phyloP scores from a whole-genome alignment of 2,888 invertebrate species.

The Trissolcus japonicus region DNA sequence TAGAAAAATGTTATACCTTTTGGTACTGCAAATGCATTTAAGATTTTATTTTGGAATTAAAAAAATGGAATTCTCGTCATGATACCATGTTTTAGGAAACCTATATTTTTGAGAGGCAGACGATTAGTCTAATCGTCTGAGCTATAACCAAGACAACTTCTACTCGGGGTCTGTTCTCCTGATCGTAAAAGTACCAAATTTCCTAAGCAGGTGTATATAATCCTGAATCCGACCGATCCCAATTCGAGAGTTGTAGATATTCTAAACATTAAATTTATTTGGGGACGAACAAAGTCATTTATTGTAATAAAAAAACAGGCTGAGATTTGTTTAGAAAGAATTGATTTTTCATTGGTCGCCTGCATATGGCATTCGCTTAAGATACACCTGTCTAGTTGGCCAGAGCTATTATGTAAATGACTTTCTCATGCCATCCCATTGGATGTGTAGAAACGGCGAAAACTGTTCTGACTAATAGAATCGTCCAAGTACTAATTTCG shows the following conservation, averaged over 20 bases:
- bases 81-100: no score
- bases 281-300: not conserved
- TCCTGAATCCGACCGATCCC: not conserved
- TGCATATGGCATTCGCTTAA: not conserved
- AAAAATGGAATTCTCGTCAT: no score
- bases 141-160: not conserved
- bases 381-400: not conserved
- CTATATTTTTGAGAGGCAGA: no score
- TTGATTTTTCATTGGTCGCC: not conserved
- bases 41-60: no score
- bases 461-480: no score
- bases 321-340: not conserved
- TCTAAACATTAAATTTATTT: not conserved
- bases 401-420: not conserved
- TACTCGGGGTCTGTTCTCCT: not conserved
- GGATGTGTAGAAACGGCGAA: no score
- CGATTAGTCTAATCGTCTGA: no score
- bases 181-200: slow-evolving; percentile 11
- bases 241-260: not conserved
- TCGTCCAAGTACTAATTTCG: no score
- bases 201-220: slow-evolving; percentile 7
- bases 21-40: no score
- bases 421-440: not conserved
- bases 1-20: no score
- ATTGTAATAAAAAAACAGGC: not conserved